phyloP scores from a whole-genome alignment of 2,113 vertebrate species.

The Taxidea taxus region DNA sequence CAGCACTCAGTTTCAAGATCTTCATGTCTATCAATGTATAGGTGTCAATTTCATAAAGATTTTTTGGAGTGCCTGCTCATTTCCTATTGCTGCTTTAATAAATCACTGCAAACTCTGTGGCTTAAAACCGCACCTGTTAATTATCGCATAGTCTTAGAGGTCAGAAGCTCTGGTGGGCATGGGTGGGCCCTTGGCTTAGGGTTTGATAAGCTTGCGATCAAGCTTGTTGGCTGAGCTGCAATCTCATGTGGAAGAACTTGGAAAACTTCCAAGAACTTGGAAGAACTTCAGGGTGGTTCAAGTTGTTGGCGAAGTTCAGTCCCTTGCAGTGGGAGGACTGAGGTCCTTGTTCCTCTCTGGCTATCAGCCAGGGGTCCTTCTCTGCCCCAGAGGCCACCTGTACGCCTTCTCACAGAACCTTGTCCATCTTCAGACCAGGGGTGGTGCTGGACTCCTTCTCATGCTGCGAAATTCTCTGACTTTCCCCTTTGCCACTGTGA shows the following conservation, averaged over 20 bases:
- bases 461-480: neutral
- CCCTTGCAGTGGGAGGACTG: neutral
- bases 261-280: neutral
- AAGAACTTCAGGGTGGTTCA: neutral
- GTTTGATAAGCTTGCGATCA: neutral
- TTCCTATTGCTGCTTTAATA: neutral
- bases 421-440: neutral
- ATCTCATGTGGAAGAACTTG: neutral
- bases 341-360: neutral
- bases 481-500: too few species aligned
- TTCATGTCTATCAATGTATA: neutral
- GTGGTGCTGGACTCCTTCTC: neutral
- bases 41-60: neutral
- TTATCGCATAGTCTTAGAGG: neutral
- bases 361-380: neutral
- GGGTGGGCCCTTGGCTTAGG: neutral
- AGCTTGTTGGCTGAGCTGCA: neutral
- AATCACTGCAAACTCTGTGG: neutral
- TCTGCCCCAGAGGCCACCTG: neutral
- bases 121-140: neutral
- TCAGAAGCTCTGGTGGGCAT: neutral
- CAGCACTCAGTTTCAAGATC: neutral
- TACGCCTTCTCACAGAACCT: neutral
- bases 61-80: neutral
- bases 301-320: neutral